Base-by-base conservation (phyloP, 2,113 vertebrate species). In the Etia nguti region DNA sequence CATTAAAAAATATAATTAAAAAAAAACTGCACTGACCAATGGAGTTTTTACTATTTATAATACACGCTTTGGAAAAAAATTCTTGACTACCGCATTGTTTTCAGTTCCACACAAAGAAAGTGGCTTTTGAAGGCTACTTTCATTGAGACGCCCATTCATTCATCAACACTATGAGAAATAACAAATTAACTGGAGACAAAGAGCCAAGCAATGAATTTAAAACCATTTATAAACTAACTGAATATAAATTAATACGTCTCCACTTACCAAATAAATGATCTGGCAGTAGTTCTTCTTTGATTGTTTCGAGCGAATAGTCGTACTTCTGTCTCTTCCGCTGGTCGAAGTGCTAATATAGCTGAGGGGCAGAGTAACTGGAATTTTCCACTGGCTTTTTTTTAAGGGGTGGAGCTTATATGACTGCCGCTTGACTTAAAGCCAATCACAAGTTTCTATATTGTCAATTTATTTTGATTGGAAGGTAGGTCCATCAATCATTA, bases 351-450 rank as follows among this genome's bases (percentile, higher is more conserved):
- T 50, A 18, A 73, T 79, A 59, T 26, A 77, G 5, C 6, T 3
- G 1, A 3, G 18, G 54, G 87, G 81, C 22, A 50, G 20, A 54
- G 29, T 7, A 8, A 65, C 9, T 94, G 96, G 96, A 96, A 97
- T 94, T 91, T 96, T 97, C 96, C 96, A 94, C 86, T 92, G 43
- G 7, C 3, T 10, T 90, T 88, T 90, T 88, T 86, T 34, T n/a
- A 22, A 1, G 12, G 8, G 6, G 20, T 2, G 79, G n/a, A 4
- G 8, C 79, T 11, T 5, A 5, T 10, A 2, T 12, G 16, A 1
- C 2, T 26, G 2, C 2, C 15, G 2, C 12, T 68, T n/a, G 20
- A 4, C 2, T 8, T 3, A 18, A 3, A 55, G 13, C 90, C 85
- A 92, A 93, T 94, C 70, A 65, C 2, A 43, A 4, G 4, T 6